Evolutionary conservation across 2,888 invertebrate genomes (phyloP).

Genomic region (Teleiodes luculella): DNA sequence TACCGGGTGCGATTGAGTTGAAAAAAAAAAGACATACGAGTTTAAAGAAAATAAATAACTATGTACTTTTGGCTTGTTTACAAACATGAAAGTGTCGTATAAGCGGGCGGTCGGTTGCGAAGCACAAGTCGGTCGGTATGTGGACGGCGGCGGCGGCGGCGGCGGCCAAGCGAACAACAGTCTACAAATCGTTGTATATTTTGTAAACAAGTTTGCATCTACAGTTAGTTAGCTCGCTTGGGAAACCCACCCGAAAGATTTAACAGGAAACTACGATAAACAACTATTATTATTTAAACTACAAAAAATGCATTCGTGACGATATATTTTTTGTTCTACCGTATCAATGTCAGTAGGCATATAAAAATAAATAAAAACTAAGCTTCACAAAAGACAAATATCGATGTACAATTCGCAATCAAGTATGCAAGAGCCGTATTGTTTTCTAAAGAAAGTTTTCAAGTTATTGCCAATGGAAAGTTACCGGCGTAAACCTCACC

Average conservation of each 20-base stretch:
- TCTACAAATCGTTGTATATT: conserved; percentile 3
- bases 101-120: not conserved
- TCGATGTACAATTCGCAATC: not conserved
- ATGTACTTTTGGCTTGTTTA: too few relatives aligned
- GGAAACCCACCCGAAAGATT: conserved; percentile 5
- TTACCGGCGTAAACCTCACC: not conserved
- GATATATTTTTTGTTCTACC: not conserved
- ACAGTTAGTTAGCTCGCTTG: conserved; percentile 5
- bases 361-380: not conserved
- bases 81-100: too few relatives aligned
- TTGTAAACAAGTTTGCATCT: conserved; percentile 11
- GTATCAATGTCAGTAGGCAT: not conserved
- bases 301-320: too few relatives aligned
- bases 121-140: too few relatives aligned
- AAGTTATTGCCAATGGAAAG: conserved; percentile 5
- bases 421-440: not conserved
- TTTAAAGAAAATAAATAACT: too few relatives aligned
- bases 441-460: not conserved
- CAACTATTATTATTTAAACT: not conserved
- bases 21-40: too few relatives aligned
- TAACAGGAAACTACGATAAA: not conserved
- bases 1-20: too few relatives aligned
- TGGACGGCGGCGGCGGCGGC: not conserved
- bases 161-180: too few relatives aligned
- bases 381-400: not conserved